Base-by-base conservation (phyloP, 1,140 invertebrate species). In the Achroia grisella region DNA sequence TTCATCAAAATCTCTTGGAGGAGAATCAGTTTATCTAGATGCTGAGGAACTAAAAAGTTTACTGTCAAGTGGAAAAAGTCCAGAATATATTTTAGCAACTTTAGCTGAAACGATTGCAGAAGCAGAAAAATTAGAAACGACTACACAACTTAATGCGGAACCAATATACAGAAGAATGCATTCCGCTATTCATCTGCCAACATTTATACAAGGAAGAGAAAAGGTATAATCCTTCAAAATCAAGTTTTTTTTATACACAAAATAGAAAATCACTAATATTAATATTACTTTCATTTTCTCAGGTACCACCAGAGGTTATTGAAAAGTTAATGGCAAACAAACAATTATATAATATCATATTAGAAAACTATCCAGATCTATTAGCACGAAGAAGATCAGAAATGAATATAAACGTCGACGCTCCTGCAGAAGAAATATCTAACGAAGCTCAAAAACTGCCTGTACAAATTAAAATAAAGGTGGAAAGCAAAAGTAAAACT, bases 261-360 rank as follows among this genome's bases (percentile, higher is more conserved):
- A n/a, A n/a, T n/a, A n/a, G n/a, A n/a, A n/a, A n/a, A n/a, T n/a
- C 6, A 23, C 17, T 23, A 1, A 34, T 10, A 34, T 34, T 11
- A 3, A 23, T 37, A 33, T 8, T 51, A 3, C 17, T 3, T 23
- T 23, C n/a, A 23, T 23, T 28, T 52, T 72, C 56, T 39, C 32
- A 83, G 79, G 78, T 84, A 4, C 76, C 77, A 39, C 40, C 62
- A 4, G 80, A 84, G 56, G 80, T 84, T 4, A 77, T 84, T 39
- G 76, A 81, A 51, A 80, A 78, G 34, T 44, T 84, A 8, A 80
- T 82, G 72, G 50, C 46, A 28, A 80, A 84, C 28, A 82, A 71
- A 48, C 60, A 54, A 14, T 48, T 84, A 0, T 82, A 74, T 42
- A 77, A 77, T 15, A 80, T 81, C 1, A 80, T 84, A 54, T 30